Conservation (phyloP, 1,140 invertebrate species). For the Trichogramma pretiosum region DNA sequence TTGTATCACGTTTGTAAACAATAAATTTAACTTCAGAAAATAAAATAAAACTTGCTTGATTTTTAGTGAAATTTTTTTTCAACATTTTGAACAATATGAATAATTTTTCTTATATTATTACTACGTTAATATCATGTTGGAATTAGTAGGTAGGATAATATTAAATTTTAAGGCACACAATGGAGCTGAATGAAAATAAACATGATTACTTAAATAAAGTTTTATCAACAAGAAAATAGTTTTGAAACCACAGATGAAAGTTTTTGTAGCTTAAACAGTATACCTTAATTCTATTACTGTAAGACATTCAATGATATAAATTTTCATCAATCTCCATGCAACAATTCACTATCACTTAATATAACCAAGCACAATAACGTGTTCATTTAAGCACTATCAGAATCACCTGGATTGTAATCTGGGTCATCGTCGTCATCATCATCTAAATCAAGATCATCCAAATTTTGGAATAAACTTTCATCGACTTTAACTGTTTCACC, state of each 20-base stretch:
- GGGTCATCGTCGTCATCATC: conserved; percentile 61
- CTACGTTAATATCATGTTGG: too few species aligned
- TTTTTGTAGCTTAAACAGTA: too few species aligned
- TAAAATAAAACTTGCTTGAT: too few species aligned
- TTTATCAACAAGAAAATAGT: conserved; percentile 19
- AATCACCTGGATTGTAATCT: conserved; percentile 45
- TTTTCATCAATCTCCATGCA: not conserved
- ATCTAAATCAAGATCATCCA: conserved; percentile 80
- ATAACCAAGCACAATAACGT: not conserved
- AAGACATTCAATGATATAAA: conserved; percentile 8
- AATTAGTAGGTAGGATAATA: too few species aligned
- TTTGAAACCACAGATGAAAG: too few species aligned
- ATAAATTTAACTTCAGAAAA: too few species aligned
- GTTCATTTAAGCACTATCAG: conserved; percentile 29
- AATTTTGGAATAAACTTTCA: conserved; percentile 87
- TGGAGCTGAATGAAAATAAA: too few species aligned
- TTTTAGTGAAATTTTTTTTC: too few species aligned
- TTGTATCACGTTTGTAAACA: too few species aligned
- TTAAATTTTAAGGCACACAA: too few species aligned
- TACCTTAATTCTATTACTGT: conserved; percentile 1
- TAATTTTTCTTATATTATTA: too few species aligned
- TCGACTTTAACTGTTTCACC: conserved; percentile 86
- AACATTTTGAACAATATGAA: too few species aligned
- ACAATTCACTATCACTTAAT: conserved; percentile 5
- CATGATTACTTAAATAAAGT: conserved; percentile 20